Evolutionary conservation across 92 coral and sea anemone genomes (phyloP), one percentile per base, ranked within the genome.

Genomic region (Epizoanthus illoricatus): DNA sequence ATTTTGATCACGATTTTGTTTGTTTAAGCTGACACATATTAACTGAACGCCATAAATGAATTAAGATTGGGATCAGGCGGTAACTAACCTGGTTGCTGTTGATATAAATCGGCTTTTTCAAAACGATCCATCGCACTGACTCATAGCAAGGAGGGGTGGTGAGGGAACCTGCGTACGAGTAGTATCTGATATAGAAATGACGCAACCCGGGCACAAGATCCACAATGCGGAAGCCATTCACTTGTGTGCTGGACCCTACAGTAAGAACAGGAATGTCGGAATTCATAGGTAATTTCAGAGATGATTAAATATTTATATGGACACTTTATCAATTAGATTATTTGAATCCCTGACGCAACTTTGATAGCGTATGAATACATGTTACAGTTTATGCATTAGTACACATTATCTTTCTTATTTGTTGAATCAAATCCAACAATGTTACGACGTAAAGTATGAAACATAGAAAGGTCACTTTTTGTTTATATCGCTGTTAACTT

Each of bases 61-160:
- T 12, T 63, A 33, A 12, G 15, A 4, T 11, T 65, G 17, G 33
- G 3, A 2, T 13, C 54, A 49, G 2, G 15, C 56, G 20, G 5
- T 28, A 65, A 39, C 81, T 59, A 4, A 81, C 86, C 90, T 87
- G 90, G 65, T 67, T 84, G 16, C 41, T 43, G 10, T 42, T 81
- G 71, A 81, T 52, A 59, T 21, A 20, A 57, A 87, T 87, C 9
- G 75, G 75, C 18, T 68, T 82, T 47, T 69, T 81, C 80, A 87
- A 43, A n/a, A 87, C 90, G 75, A 87, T 74, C 90, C 90, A 87
- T 40, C 80, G 81, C 43, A 87, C 90, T 24, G 86, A 81, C 60
- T 87, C 90, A 58, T 66, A 87, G 47, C 90, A 87, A 1, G 86
- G 86, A 36, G 90, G 90, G 7, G 86, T 81, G 0, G 90, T 70